A percentile compares a stretch with the other conserved stretches of the same genome.
Evolutionary conservation across 2,113 vertebrate genomes (phyloP).

Genomic region (Pelusios castaneus): DNA sequence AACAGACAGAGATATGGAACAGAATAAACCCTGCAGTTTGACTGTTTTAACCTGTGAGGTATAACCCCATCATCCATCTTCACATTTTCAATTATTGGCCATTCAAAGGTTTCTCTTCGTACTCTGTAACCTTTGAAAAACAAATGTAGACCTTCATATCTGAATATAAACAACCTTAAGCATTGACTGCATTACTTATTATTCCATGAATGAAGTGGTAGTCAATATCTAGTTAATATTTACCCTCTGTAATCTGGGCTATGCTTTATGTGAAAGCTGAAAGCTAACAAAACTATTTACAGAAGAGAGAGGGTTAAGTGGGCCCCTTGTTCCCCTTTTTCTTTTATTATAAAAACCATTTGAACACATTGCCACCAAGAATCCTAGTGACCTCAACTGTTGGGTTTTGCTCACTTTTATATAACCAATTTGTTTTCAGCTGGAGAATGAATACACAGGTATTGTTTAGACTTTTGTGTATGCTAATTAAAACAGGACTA

Average conservation of each 20-base stretch:
- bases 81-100: neutral
- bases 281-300: conserved; percentile 64
- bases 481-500: conserved; percentile 9
- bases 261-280: conserved; percentile 42
- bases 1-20: neutral
- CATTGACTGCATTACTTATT: neutral
- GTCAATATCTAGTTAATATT: conserved; percentile 73
- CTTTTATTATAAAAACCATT: conserved; percentile 41
- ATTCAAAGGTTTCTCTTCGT: conserved; percentile 15
- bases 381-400: conserved; percentile 49
- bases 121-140: conserved; percentile 20
- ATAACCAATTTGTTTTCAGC: conserved; percentile 43
- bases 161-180: conserved; percentile 15
- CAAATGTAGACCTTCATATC: conserved; percentile 38
- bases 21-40: neutral
- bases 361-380: conserved; percentile 28
- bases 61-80: neutral
- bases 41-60: neutral
- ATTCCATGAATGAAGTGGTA: conserved; percentile 24
- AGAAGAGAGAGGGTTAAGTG: conserved; percentile 41
- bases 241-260: conserved; percentile 32
- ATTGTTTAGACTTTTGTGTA: conserved; percentile 26
- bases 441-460: conserved; percentile 45
- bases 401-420: conserved; percentile 21
- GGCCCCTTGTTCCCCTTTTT: conserved; percentile 28